Percentiles rank a stretch among this genome's conserved stretches.
Conservation (phyloP, 2,113 vertebrate genomes). For the Mesocricetus auratus region DNA sequence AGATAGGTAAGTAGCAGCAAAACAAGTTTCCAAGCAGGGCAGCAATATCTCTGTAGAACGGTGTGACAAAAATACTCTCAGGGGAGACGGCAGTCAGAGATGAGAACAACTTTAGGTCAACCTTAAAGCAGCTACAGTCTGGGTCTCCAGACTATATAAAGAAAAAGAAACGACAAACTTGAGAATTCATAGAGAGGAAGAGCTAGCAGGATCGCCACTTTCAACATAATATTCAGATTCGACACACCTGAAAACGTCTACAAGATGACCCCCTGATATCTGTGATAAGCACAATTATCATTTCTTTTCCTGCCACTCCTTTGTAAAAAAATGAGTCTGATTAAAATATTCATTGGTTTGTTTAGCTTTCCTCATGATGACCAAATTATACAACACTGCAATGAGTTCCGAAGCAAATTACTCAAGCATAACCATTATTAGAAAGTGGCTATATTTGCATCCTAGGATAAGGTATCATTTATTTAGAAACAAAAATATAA, state of each 20-base stretch:
- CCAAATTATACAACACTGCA: conserved; percentile 45
- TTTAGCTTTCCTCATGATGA: conserved; percentile 22
- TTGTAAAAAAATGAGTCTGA: background rate
- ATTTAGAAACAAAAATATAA: conserved; percentile 49
- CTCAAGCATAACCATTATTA: conserved; percentile 23
- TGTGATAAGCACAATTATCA: conserved; percentile 3
- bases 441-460: conserved; percentile 6
- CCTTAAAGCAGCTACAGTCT: background rate
- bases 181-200: conserved; percentile 28
- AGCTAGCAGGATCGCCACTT: background rate
- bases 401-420: conserved; percentile 53
- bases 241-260: background rate
- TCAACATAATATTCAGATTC: background rate
- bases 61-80: conserved; percentile 53
- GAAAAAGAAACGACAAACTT: conserved; percentile 1
- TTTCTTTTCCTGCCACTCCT: background rate
- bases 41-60: conserved; percentile 41
- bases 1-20: conserved; percentile 41
- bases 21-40: conserved; percentile 48
- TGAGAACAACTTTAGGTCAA: conserved; percentile 39
- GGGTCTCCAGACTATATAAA: background rate
- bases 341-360: conserved; percentile 30
- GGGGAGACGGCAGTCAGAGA: conserved; percentile 46
- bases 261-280: conserved; percentile 33
- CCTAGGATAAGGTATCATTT: background rate